Percentiles rank a stretch among this genome's conserved stretches.
Conservation (phyloP, 1,140 invertebrate genomes). For the Teleogryllus occipitalis region DNA sequence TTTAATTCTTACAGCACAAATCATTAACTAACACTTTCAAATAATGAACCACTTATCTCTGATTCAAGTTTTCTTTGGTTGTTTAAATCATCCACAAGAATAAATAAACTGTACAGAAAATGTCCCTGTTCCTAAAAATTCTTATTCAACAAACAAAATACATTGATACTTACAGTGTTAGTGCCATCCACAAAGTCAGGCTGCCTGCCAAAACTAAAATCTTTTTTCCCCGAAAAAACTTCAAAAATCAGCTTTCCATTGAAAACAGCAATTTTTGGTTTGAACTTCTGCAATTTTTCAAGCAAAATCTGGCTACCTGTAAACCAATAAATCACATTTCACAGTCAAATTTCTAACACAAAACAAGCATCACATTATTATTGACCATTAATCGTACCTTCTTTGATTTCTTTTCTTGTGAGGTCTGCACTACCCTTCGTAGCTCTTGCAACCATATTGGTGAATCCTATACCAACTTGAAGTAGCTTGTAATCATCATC, state of each 20-base stretch:
- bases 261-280: constrained; percentile 95
- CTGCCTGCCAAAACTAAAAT: constrained; percentile 93
- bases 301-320: constrained; percentile 74
- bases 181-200: constrained; percentile 87
- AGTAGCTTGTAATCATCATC: constrained; percentile 91
- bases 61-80: too few species aligned
- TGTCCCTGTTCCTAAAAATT: too few species aligned
- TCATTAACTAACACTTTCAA: too few species aligned
- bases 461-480: constrained; percentile 93
- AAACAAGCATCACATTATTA: background rate
- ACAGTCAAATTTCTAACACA: background rate
- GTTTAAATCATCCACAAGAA: too few species aligned
- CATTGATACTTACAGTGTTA: constrained; percentile 67
- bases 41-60: too few species aligned
- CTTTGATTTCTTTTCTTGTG: constrained; percentile 93
- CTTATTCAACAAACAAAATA: too few species aligned
- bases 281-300: constrained; percentile 86
- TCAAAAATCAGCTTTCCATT: constrained; percentile 98
- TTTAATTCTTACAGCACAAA: too few species aligned
- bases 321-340: constrained; percentile 23
- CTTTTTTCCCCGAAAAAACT: constrained; percentile 94
- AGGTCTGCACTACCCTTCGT: constrained; percentile 94
- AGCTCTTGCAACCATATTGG: constrained; percentile 91
- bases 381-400: constrained; percentile 46
- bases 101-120: too few species aligned